A percentile compares a stretch with the other conserved stretches of the same genome.
Conservation (phyloP, 2,113 vertebrate species). For the Oenanthe melanoleuca region DNA sequence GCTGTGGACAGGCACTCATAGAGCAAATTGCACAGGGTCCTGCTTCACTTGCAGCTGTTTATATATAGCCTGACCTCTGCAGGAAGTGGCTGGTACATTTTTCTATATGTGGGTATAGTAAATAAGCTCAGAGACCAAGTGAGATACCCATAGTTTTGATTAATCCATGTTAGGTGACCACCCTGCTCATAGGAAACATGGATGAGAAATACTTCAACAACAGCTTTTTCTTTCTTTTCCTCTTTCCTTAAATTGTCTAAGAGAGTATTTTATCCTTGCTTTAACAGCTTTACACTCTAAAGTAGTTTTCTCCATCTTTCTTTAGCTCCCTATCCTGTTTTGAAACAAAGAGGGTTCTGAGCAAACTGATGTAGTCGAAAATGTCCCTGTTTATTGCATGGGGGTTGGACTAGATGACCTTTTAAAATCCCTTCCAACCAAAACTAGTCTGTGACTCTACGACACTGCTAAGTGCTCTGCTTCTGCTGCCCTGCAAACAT, state of each 20-base stretch:
- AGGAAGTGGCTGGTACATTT: not conserved
- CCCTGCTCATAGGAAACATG: not conserved
- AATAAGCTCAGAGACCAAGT: not conserved
- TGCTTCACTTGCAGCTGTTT: not conserved
- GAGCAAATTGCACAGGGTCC: not conserved
- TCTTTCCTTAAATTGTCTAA: not conserved
- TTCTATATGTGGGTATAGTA: not conserved
- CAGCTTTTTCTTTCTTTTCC: not conserved
- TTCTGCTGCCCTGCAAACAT: not conserved
- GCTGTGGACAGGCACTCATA: accelerated
- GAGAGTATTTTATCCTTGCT: not conserved
- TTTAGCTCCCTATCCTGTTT: not conserved
- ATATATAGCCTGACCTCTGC: not conserved
- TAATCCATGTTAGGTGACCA: not conserved
- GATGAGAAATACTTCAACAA: not conserved
- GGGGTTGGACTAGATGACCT: not conserved
- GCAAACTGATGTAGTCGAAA: not conserved
- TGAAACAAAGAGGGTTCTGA: not conserved
- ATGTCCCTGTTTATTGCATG: not conserved
- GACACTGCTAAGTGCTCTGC: not conserved
- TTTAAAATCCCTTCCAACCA: not conserved
- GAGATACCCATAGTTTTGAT: not conserved
- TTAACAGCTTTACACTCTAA: not conserved
- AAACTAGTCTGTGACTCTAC: not conserved
- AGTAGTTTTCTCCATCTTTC: not conserved